These are phyloP conservation scores for Trichacis sp. DNA, from an alignment of 2,888 invertebrate genomes.

Conservation along the genomic window DNA sequence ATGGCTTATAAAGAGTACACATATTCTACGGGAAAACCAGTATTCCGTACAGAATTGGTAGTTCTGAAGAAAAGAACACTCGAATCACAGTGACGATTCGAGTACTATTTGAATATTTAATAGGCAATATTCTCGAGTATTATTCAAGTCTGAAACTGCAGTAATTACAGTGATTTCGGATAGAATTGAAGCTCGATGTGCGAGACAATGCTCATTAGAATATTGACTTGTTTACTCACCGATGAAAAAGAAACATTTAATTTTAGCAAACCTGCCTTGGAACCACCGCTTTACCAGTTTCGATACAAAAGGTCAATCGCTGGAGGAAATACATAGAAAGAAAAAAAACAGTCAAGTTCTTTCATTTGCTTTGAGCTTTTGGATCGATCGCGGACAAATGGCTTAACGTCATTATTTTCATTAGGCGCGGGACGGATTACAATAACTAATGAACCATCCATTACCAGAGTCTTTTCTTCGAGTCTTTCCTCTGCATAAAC, in stretches of 20 bases:
- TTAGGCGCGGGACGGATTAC: constrained; percentile 65
- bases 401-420: constrained; percentile 68
- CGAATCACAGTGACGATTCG: constrained; percentile 49
- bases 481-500: constrained; percentile 11
- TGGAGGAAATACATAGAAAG: constrained; percentile 10
- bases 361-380: constrained; percentile 38
- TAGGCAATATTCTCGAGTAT: constrained; percentile 44
- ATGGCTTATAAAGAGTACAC: constrained; percentile 15
- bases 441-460: constrained; percentile 68
- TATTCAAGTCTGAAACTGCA: constrained; percentile 46
- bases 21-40: constrained; percentile 21
- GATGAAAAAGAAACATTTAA: no score
- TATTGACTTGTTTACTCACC: constrained; percentile 58
- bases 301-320: no score
- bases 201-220: no score
- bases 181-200: constrained; percentile 55
- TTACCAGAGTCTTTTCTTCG: constrained; percentile 47
- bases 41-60: constrained; percentile 17
- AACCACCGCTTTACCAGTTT: constrained; percentile 16
- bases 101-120: constrained; percentile 57
- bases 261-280: no score
- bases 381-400: constrained; percentile 51
- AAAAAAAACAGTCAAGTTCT: no score
- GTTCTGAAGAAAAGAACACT: constrained; percentile 30
- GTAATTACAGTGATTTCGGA: constrained; percentile 56